Evolutionary conservation across 2,113 vertebrate genomes (phyloP).

Genomic region (Notiomystis cincta): DNA sequence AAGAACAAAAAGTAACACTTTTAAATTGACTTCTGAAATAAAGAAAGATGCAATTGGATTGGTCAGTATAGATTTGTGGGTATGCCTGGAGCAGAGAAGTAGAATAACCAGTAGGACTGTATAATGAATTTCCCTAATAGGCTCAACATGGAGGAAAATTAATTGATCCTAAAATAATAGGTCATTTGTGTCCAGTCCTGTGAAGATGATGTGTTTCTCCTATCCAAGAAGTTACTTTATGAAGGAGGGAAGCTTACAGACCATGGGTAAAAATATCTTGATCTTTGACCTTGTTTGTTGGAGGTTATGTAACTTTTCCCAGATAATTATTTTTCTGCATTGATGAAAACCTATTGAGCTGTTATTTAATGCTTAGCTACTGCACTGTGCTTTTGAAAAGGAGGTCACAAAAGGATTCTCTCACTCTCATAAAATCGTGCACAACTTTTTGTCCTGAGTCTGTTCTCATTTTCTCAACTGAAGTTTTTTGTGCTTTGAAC

Average conservation of each 20-base stretch:
- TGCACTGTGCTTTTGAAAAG: not conserved
- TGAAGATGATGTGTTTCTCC: not conserved
- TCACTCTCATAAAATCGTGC: not conserved
- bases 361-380: not conserved
- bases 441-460: not conserved
- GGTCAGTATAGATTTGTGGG: not conserved
- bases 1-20: not conserved
- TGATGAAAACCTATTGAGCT: constrained; percentile 7
- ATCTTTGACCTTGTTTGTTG: not conserved
- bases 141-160: not conserved
- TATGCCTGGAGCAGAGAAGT: not conserved
- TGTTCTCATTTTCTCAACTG: not conserved
- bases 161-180: not conserved
- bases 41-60: not conserved
- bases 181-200: not conserved
- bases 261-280: not conserved
- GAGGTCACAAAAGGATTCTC: not conserved
- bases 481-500: not conserved
- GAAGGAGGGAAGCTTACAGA: not conserved
- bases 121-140: not conserved
- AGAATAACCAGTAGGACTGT: not conserved
- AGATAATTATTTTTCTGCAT: constrained; percentile 5
- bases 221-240: not conserved
- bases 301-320: not conserved
- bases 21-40: not conserved